Percentiles rank a stretch among this genome's conserved stretches.
These are phyloP conservation scores for Brachypalpus laphriformis DNA, from an alignment of 2,888 invertebrate genomes.

Conservation along the genomic window DNA sequence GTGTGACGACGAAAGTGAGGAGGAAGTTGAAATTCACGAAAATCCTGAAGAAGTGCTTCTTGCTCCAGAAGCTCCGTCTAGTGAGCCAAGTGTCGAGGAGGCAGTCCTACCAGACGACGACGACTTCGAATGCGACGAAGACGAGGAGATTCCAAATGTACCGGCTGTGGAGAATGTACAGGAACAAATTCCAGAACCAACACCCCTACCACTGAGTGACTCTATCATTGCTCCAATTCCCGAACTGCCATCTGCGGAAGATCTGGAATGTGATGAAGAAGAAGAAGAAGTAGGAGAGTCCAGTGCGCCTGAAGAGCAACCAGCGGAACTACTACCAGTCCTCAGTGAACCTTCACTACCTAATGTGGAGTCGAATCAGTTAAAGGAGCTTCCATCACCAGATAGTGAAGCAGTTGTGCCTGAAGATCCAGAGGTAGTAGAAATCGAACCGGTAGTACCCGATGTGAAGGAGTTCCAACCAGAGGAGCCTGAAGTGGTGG, in stretches of 20 bases:
- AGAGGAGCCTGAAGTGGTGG: background rate
- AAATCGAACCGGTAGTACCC: background rate
- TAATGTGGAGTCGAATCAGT: too few species aligned
- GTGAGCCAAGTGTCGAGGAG: background rate
- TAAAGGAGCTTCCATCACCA: too few species aligned
- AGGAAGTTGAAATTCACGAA: background rate
- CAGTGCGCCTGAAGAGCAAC: background rate
- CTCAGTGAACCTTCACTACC: too few species aligned
- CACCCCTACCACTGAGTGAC: background rate
- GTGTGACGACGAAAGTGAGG: background rate
- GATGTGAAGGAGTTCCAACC: background rate
- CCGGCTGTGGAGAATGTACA: background rate
- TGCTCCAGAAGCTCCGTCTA: background rate
- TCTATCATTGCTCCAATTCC: background rate
- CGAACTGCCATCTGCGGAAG: background rate
- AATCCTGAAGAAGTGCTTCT: background rate
- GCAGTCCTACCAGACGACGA: background rate
- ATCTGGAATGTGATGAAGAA: conserved; percentile 20
- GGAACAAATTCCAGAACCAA: background rate
- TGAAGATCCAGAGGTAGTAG: background rate
- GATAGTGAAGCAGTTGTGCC: background rate
- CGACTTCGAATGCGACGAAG: conserved; percentile 29
- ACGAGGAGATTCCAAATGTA: background rate
- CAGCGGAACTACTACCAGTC: background rate
- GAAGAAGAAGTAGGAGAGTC: background rate